A percentile compares a stretch with the other conserved stretches of the same genome.
Conservation (phyloP, 2,113 vertebrate species). For the Talpa occidentalis region DNA sequence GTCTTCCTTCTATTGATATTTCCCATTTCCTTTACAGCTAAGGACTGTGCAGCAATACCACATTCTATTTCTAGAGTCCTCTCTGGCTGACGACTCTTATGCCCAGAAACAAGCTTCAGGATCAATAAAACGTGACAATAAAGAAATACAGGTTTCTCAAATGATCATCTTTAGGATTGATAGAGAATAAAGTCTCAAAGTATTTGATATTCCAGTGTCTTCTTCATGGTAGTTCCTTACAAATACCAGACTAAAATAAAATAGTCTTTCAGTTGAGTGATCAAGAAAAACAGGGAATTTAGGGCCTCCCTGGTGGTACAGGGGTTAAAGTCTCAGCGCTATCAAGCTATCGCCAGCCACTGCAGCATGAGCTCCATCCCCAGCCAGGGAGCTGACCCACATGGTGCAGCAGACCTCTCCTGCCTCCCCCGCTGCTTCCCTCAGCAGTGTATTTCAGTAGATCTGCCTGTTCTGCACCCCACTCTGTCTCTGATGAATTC, state of each 20-base stretch:
- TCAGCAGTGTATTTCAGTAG: too few relatives aligned
- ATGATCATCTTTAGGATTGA: neutral
- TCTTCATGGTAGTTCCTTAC: neutral
- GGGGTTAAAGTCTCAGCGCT: too few relatives aligned
- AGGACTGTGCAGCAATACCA: neutral
- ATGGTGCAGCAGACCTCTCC: too few relatives aligned
- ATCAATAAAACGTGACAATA: constrained; percentile 47
- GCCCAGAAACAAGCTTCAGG: constrained; percentile 29
- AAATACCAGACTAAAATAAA: neutral
- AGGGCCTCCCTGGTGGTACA: too few relatives aligned
- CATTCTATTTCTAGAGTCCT: neutral
- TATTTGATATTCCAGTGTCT: constrained; percentile 26
- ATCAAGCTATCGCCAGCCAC: too few relatives aligned
- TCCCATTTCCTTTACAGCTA: neutral
- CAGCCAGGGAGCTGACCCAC: too few relatives aligned
- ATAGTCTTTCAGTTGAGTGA: neutral
- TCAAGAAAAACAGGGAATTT: neutral
- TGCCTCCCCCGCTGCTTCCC: too few relatives aligned
- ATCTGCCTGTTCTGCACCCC: too few relatives aligned
- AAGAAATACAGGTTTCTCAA: constrained; percentile 13
- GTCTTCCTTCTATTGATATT: neutral
- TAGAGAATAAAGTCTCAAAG: constrained; percentile 27
- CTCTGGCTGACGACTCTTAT: constrained; percentile 28
- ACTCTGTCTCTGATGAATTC: too few relatives aligned
- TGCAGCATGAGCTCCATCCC: too few relatives aligned